phyloP scores from a whole-genome alignment of 2,888 invertebrate species.

The Orthosia gracilis region DNA sequence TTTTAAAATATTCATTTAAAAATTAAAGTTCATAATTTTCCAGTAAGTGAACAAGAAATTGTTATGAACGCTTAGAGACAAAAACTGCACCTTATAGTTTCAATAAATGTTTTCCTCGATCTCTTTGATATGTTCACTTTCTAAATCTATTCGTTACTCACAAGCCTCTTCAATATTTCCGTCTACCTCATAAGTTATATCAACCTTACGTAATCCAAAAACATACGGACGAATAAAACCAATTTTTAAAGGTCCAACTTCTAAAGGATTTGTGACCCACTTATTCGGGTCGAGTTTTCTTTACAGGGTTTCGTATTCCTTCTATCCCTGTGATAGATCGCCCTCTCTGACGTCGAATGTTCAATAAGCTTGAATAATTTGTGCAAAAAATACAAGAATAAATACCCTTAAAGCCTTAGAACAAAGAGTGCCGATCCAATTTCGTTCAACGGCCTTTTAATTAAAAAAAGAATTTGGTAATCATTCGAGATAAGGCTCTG shows the following conservation, averaged over 20 bases:
- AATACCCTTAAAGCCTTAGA: constrained; percentile 73
- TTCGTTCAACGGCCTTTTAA: constrained; percentile 78
- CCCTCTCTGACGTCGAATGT: constrained; percentile 78
- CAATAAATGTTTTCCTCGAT: not conserved
- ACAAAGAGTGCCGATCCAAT: constrained; percentile 78
- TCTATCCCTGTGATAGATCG: constrained; percentile 83
- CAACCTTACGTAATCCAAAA: constrained; percentile 74
- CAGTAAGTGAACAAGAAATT: too few relatives aligned
- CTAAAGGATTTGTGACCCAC: constrained; percentile 81
- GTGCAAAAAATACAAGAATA: constrained; percentile 81
- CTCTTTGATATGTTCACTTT: constrained; percentile 12
- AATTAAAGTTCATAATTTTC: too few relatives aligned
- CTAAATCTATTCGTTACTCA: constrained; percentile 6
- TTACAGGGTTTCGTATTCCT: constrained; percentile 75
- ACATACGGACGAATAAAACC: constrained; percentile 80
- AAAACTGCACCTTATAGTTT: not conserved
- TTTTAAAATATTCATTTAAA: too few relatives aligned
- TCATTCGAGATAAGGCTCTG: constrained; percentile 68
- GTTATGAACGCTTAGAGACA: constrained; percentile 1
- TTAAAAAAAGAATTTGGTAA: constrained; percentile 74
- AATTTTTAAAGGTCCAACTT: constrained; percentile 81
- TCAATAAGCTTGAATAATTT: constrained; percentile 86
- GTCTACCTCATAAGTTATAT: constrained; percentile 59
- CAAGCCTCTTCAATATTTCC: constrained; percentile 30
- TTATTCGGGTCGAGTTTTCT: constrained; percentile 78